A percentile compares a stretch with the other conserved stretches of the same genome.
Conservation (phyloP, 1,140 invertebrate genomes). For the Berghia stephanieae region DNA sequence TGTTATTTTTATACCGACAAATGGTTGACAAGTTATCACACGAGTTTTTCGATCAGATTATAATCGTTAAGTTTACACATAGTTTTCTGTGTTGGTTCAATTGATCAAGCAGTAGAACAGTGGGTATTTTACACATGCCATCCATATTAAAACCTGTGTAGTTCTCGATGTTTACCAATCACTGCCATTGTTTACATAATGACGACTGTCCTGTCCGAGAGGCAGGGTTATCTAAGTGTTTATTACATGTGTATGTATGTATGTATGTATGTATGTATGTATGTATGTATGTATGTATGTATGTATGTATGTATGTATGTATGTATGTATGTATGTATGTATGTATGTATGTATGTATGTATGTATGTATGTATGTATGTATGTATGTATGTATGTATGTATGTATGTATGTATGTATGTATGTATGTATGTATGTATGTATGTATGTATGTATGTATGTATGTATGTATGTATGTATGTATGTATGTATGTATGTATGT, state of each 20-base stretch:
- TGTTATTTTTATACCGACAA: no score
- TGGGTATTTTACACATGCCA: no score
- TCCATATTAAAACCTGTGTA: no score
- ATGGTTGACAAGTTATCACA: no score
- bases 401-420: conserved; percentile 7
- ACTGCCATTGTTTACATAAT: no score
- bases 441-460: conserved; percentile 1
- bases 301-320: background rate
- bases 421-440: conserved; percentile 18
- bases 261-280: background rate
- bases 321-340: background rate
- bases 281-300: background rate
- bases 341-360: background rate
- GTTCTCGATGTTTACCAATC: no score
- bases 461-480: background rate
- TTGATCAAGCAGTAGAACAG: no score
- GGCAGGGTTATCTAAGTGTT: no score
- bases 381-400: background rate
- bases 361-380: background rate
- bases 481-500: background rate
- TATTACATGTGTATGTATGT: background rate
- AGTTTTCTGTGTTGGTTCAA: no score
- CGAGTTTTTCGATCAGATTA: no score
- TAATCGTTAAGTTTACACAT: no score
- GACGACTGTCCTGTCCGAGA: no score